These are phyloP conservation scores for Edolisoma coerulescens DNA, from an alignment of 2,113 vertebrate species.

Conservation along the genomic window DNA sequence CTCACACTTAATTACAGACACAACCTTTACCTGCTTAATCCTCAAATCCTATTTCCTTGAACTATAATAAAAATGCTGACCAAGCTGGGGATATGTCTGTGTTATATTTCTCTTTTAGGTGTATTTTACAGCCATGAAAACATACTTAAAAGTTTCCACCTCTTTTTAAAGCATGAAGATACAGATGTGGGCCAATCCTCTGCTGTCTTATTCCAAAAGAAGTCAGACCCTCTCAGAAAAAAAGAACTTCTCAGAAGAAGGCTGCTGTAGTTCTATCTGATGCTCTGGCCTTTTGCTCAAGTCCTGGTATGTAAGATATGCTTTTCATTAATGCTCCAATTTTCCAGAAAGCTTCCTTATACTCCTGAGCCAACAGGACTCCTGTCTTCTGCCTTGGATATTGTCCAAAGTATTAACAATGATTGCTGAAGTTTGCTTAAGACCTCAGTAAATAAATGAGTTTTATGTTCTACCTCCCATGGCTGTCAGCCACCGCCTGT, in stretches of 20 bases:
- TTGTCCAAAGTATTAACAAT: not conserved
- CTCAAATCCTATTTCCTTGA: not conserved
- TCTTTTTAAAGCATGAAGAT: not conserved
- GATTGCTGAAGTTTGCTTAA: constrained; percentile 18
- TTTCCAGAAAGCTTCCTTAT: constrained; percentile 8
- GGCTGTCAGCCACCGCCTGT: not conserved
- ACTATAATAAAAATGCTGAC: not conserved
- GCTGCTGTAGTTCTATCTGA: not conserved
- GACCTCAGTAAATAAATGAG: constrained; percentile 17
- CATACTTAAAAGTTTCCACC: not conserved
- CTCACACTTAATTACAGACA: not conserved
- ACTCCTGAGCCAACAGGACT: not conserved
- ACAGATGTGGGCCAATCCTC: not conserved
- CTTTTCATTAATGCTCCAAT: not conserved
- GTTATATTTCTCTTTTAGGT: not conserved
- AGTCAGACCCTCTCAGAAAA: not conserved
- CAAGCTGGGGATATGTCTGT: not conserved
- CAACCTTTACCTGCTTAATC: not conserved
- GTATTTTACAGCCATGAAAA: not conserved
- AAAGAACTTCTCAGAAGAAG: not conserved
- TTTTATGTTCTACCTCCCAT: constrained; percentile 2
- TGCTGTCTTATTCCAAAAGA: not conserved
- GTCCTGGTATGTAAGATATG: not conserved
- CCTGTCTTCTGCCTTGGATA: not conserved
- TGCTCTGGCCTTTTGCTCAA: not conserved